These are phyloP conservation scores for Lampris incognitus DNA, from an alignment of 2,113 vertebrate species.

Conservation along the genomic window DNA sequence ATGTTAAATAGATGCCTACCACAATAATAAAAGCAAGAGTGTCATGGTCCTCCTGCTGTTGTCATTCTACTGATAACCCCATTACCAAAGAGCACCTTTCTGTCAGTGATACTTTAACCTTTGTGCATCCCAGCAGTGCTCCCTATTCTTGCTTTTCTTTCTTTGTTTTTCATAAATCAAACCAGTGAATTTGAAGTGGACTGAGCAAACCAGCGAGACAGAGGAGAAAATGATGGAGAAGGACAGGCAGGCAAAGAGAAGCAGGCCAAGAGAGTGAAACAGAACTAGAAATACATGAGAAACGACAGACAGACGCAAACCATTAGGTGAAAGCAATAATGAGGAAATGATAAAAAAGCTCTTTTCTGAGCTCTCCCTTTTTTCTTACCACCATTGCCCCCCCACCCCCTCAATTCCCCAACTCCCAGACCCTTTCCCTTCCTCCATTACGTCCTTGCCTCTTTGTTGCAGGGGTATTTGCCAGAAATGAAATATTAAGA, in stretches of 20 bases:
- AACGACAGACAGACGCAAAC: not conserved
- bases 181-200: no score
- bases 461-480: slow-evolving; percentile 43
- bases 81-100: no score
- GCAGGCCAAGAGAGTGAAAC: slow-evolving; percentile 2
- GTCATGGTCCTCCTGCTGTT: no score
- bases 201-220: no score
- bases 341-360: not conserved
- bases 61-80: no score
- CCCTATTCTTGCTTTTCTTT: no score
- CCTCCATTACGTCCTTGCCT: slow-evolving; percentile 41
- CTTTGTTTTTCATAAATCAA: no score
- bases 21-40: no score
- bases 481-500: slow-evolving; percentile 65
- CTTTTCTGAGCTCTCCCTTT: slow-evolving; percentile 45
- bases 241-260: not conserved
- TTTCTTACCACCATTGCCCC: slow-evolving; percentile 43
- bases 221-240: no score
- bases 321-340: not conserved
- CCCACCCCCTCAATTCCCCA: slow-evolving; percentile 26
- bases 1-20: no score
- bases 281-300: not conserved
- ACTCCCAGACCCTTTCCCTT: slow-evolving; percentile 1
- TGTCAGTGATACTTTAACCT: no score
- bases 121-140: no score